phyloP scores from a whole-genome alignment of 2,797 vertebrate genomes.

The Nasua narica region DNA sequence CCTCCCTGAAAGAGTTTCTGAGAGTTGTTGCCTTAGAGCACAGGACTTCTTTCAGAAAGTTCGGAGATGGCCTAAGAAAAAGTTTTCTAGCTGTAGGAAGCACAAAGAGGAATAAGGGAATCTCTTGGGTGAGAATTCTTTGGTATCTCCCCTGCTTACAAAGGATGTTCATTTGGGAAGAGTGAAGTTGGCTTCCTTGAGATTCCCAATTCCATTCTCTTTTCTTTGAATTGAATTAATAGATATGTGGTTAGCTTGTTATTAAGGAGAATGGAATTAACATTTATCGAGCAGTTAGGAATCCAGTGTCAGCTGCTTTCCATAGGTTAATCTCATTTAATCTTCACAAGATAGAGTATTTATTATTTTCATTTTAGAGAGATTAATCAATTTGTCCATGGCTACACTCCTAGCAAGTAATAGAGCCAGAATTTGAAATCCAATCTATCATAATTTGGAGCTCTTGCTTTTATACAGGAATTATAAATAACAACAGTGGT shows the following conservation, averaged over 20 bases:
- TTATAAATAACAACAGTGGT: slow-evolving; percentile 12
- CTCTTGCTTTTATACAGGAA: not conserved
- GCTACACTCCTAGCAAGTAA: not conserved
- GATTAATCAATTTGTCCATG: not conserved
- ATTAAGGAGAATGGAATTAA: slow-evolving; percentile 2
- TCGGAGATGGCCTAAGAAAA: not conserved
- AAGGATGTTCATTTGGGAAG: not conserved
- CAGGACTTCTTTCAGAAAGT: not conserved
- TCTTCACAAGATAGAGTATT: not conserved
- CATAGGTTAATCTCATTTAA: slow-evolving; percentile 11
- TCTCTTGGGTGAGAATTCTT: not conserved
- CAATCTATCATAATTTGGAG: not conserved
- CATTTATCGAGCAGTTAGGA: not conserved
- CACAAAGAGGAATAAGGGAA: not conserved
- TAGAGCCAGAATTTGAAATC: slow-evolving; percentile 41
- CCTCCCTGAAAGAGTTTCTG: not conserved
- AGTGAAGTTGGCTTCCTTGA: not conserved
- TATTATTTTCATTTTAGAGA: slow-evolving; percentile 6
- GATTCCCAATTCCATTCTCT: not conserved
- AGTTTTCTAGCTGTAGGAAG: not conserved
- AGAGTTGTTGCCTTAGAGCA: not conserved
- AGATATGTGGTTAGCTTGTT: not conserved
- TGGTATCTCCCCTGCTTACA: not conserved
- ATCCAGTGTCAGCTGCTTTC: not conserved
- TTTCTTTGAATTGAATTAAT: slow-evolving; percentile 13